phyloP scores from a whole-genome alignment of 2,888 invertebrate genomes.

The Stenoptilia bipunctidactyla region DNA sequence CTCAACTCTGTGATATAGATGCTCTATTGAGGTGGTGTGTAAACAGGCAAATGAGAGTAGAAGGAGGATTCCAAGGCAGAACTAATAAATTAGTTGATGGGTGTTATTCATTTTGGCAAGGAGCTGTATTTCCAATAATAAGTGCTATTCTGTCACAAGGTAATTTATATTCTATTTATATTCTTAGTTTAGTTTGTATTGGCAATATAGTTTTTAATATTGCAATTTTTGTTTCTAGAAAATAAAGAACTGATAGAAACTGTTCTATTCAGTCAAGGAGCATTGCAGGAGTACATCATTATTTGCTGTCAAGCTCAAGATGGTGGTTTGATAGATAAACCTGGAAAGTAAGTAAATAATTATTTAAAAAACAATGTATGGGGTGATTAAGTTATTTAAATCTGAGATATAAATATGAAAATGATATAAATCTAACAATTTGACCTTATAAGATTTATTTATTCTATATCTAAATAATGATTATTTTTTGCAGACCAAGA shows the following conservation, averaged over 20 bases:
- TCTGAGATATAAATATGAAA: no score
- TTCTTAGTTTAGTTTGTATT: background rate
- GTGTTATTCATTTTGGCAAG: constrained; percentile 99
- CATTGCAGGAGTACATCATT: constrained; percentile 95
- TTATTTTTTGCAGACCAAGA: constrained; percentile 70
- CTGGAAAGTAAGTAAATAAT: constrained; percentile 82
- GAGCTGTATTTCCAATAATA: constrained; percentile 90
- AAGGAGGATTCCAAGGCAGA: constrained; percentile 97
- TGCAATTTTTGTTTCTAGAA: constrained; percentile 34
- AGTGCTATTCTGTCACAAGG: constrained; percentile 78
- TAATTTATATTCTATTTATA: constrained; percentile 14
- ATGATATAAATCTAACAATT: no score
- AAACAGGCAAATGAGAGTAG: constrained; percentile 91
- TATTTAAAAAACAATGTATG: no score
- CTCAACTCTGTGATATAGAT: constrained; percentile 80
- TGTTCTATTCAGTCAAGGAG: constrained; percentile 85
- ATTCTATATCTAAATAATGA: background rate
- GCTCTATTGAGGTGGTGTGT: constrained; percentile 88
- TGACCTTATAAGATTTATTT: background rate
- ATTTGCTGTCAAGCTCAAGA: constrained; percentile 89
- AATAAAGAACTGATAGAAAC: constrained; percentile 60
- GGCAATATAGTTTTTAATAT: background rate
- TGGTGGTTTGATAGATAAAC: constrained; percentile 97
- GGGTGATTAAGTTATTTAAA: no score
- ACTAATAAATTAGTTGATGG: constrained; percentile 99